A percentile compares a stretch with the other conserved stretches of the same genome.
phyloP scores from a whole-genome alignment of 2,797 vertebrate species.

The Neostethus bicornis region DNA sequence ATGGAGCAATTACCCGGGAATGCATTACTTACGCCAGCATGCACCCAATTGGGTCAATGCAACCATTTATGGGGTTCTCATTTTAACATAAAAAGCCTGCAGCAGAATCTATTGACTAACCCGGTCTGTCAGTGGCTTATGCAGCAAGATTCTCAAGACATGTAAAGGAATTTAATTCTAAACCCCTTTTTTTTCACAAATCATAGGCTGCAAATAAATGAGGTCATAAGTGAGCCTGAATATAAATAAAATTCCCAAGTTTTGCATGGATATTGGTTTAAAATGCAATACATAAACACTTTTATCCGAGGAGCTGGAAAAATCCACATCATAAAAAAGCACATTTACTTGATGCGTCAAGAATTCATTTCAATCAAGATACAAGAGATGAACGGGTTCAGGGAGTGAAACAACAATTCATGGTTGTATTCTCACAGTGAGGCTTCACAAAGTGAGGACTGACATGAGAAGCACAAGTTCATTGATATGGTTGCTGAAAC shows the following conservation, averaged over 20 bases:
- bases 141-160: slow-evolving; percentile 33
- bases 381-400: slow-evolving; percentile 55
- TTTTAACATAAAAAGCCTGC: slow-evolving; percentile 37
- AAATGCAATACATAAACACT: slow-evolving; percentile 31
- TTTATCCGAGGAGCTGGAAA: slow-evolving; percentile 32
- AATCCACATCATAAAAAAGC: slow-evolving; percentile 48
- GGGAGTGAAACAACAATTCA: slow-evolving; percentile 54
- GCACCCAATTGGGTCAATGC: slow-evolving; percentile 34
- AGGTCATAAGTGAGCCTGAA: slow-evolving; percentile 24
- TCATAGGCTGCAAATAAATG: slow-evolving; percentile 34
- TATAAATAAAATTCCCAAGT: slow-evolving; percentile 29
- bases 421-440: slow-evolving; percentile 71
- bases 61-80: slow-evolving; percentile 35
- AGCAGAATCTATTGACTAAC: slow-evolving; percentile 37
- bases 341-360: slow-evolving; percentile 49
- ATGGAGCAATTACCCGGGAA: slow-evolving; percentile 35
- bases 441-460: slow-evolving; percentile 51
- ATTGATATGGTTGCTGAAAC: slow-evolving; percentile 59
- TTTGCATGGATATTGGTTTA: slow-evolving; percentile 32
- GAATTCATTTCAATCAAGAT: slow-evolving; percentile 57
- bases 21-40: slow-evolving; percentile 35
- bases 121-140: slow-evolving; percentile 37
- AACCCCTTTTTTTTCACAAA: slow-evolving; percentile 28
- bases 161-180: slow-evolving; percentile 33
- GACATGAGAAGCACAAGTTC: slow-evolving; percentile 46